A percentile compares a stretch with the other conserved stretches of the same genome.
Conservation (phyloP, 2,797 vertebrate species). For the Girardinus metallicus region DNA sequence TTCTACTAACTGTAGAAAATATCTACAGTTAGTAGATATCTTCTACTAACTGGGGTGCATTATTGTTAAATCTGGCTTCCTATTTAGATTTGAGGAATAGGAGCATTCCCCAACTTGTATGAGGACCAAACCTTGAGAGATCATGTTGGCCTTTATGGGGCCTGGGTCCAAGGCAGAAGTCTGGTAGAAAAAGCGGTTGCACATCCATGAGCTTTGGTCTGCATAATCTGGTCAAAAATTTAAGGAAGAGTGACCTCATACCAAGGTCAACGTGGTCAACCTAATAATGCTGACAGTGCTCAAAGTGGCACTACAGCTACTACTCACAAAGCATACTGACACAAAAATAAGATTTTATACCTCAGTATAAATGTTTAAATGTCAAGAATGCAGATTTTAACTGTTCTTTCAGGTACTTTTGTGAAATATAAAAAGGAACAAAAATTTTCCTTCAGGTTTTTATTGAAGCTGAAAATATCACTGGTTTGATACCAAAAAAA, state of each 20-base stretch:
- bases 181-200: too few species aligned
- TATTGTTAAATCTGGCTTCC: neutral
- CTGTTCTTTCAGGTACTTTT: neutral
- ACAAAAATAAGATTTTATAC: neutral
- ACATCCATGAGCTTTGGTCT: too few species aligned
- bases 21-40: neutral
- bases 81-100: neutral
- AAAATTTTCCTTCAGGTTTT: constrained; percentile 34
- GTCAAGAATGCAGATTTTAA: neutral
- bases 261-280: too few species aligned
- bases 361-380: neutral
- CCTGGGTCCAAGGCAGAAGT: too few species aligned
- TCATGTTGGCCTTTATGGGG: neutral
- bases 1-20: too few species aligned
- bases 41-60: neutral
- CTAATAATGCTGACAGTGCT: too few species aligned
- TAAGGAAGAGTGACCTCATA: too few species aligned
- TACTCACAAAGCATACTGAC: neutral
- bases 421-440: neutral
- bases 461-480: constrained; percentile 70
- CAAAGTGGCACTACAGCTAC: too few species aligned
- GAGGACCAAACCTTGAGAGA: neutral
- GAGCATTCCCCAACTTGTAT: neutral
- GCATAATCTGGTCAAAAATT: too few species aligned
- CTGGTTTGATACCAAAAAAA: constrained; percentile 66